Evolutionary conservation across 2,888 invertebrate species (phyloP).

Genomic region (Anthrax anthrax): DNA sequence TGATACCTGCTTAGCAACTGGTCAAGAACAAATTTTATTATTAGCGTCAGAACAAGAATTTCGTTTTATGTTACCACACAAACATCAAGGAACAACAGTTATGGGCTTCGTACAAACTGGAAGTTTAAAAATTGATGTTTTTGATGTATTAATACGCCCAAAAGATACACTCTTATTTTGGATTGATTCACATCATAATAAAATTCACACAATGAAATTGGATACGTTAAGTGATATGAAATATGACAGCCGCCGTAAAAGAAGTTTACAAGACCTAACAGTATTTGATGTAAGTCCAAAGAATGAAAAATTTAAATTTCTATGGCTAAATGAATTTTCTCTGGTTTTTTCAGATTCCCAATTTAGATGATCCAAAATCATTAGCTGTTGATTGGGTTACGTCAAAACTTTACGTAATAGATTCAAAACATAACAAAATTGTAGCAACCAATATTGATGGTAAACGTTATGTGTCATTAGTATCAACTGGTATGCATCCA

Average conservation of each 20-base stretch:
- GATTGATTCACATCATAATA: slow-evolving; percentile 34
- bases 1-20: slow-evolving; percentile 43
- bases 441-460: slow-evolving; percentile 32
- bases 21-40: slow-evolving; percentile 29
- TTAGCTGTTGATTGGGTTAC: slow-evolving; percentile 59
- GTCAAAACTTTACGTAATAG: slow-evolving; percentile 54
- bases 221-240: slow-evolving; percentile 16
- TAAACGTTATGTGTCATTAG: slow-evolving; percentile 26
- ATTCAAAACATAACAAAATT: slow-evolving; percentile 35
- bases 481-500: slow-evolving; percentile 44
- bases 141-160: slow-evolving; percentile 46
- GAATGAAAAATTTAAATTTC: not conserved
- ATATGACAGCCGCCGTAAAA: slow-evolving; percentile 3
- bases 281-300: slow-evolving; percentile 25
- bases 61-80: slow-evolving; percentile 30
- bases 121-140: slow-evolving; percentile 43
- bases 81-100: slow-evolving; percentile 35
- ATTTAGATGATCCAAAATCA: slow-evolving; percentile 52
- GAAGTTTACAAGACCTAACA: slow-evolving; percentile 19
- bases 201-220: slow-evolving; percentile 33
- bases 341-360: slow-evolving; percentile 31
- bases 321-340: not conserved
- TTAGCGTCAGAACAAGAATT: slow-evolving; percentile 34
- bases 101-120: slow-evolving; percentile 50
- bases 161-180: slow-evolving; percentile 32